phyloP scores from a whole-genome alignment of 2,888 invertebrate species.

The Tipula lateralis region DNA sequence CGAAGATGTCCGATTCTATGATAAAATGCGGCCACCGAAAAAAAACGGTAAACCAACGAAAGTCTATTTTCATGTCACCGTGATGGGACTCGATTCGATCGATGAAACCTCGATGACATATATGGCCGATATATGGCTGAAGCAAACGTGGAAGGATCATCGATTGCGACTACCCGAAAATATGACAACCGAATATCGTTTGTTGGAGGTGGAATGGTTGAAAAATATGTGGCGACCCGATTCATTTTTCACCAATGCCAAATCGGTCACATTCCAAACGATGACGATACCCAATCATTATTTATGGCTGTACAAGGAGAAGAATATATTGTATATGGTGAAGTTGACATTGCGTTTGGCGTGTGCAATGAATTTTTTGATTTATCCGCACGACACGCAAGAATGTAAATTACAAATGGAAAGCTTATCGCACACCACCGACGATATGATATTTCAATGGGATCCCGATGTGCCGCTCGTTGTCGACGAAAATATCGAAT shows the following conservation, averaged over 20 bases:
- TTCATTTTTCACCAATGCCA: slow-evolving; percentile 91
- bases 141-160: slow-evolving; percentile 90
- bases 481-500: slow-evolving; percentile 82
- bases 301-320: slow-evolving; percentile 83
- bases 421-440: slow-evolving; percentile 88
- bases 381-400: slow-evolving; percentile 92
- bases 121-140: slow-evolving; percentile 87
- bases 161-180: slow-evolving; percentile 80
- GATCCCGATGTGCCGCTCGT: slow-evolving; percentile 84
- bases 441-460: slow-evolving; percentile 92
- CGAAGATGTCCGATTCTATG: slow-evolving; percentile 79
- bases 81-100: slow-evolving; percentile 92
- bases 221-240: slow-evolving; percentile 93
- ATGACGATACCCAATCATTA: slow-evolving; percentile 95
- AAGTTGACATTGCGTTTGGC: slow-evolving; percentile 85
- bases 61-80: slow-evolving; percentile 87
- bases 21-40: slow-evolving; percentile 91
- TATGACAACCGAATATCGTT: slow-evolving; percentile 85
- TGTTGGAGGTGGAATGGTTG: slow-evolving; percentile 83
- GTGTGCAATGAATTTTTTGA: slow-evolving; percentile 91
- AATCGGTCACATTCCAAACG: slow-evolving; percentile 88
- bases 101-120: slow-evolving; percentile 96
- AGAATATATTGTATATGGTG: slow-evolving; percentile 80
- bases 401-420: slow-evolving; percentile 93
- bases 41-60: slow-evolving; percentile 81